These are phyloP conservation scores for Pachliopta kotzebuea DNA, from an alignment of 2,888 invertebrate genomes.

Conservation along the genomic window DNA sequence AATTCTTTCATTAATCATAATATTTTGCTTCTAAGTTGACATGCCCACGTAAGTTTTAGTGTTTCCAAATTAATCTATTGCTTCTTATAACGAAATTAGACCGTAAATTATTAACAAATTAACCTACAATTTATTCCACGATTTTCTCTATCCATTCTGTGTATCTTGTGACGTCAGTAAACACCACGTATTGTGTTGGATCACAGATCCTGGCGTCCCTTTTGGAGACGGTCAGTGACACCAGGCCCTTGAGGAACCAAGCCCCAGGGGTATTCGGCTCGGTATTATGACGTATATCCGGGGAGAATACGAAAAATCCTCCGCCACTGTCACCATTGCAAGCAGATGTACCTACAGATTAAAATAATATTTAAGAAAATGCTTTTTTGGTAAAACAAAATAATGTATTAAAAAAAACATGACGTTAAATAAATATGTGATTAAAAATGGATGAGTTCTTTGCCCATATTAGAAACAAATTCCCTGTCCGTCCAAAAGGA, in stretches of 20 bases:
- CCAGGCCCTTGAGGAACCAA: slow-evolving; percentile 49
- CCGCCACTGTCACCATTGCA: slow-evolving; percentile 77
- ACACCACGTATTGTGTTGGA: slow-evolving; percentile 60
- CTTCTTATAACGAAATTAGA: no score
- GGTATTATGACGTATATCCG: slow-evolving; percentile 36
- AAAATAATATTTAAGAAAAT: not conserved
- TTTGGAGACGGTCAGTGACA: slow-evolving; percentile 43
- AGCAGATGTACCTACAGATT: slow-evolving; percentile 56
- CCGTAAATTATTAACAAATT: no score
- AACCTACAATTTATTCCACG: not conserved
- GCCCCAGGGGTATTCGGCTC: slow-evolving; percentile 38
- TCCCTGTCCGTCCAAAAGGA: no score
- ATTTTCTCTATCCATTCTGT: slow-evolving; percentile 41
- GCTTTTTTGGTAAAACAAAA: no score
- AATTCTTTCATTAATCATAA: no score
- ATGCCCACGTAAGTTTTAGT: no score
- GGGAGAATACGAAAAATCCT: slow-evolving; percentile 58
- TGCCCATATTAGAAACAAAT: no score
- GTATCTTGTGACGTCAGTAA: slow-evolving; percentile 59
- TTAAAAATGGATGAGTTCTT: no score
- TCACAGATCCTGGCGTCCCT: slow-evolving; percentile 54
- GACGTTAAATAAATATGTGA: no score
- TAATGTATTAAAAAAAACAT: no score
- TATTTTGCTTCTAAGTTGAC: no score
- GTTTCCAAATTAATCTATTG: no score